A percentile compares a stretch with the other conserved stretches of the same genome.
These are phyloP conservation scores for Stratiomys singularior DNA, from an alignment of 2,888 invertebrate genomes.

Conservation along the genomic window DNA sequence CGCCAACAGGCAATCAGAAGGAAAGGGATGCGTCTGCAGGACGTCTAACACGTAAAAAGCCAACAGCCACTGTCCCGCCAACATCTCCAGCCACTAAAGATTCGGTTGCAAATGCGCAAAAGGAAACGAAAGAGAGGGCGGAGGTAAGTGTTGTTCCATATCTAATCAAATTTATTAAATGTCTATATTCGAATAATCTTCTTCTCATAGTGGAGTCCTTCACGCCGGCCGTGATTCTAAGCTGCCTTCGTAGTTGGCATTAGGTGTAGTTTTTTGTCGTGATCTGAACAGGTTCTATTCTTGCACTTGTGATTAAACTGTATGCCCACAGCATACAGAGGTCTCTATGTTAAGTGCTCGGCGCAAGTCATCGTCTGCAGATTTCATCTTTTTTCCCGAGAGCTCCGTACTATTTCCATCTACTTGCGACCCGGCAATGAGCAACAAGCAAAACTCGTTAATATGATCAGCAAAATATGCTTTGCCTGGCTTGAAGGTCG, in stretches of 20 bases:
- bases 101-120: background rate
- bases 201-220: background rate
- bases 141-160: constrained; percentile 17
- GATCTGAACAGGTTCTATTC: constrained; percentile 23
- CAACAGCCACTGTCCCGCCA: constrained; percentile 38
- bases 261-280: constrained; percentile 10
- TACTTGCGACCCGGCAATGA: background rate
- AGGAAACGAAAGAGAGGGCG: constrained; percentile 23
- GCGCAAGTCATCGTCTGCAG: too few species aligned
- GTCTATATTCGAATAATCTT: background rate
- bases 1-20: constrained; percentile 29
- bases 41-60: constrained; percentile 12
- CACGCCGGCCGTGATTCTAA: background rate
- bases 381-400: too few species aligned
- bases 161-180: too few species aligned
- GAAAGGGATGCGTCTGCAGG: background rate
- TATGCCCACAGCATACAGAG: background rate
- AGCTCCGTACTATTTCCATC: too few species aligned
- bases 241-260: background rate
- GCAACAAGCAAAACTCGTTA: background rate
- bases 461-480: background rate
- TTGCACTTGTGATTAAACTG: constrained; percentile 17
- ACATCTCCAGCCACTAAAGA: background rate
- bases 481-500: background rate
- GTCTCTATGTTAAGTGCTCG: background rate